Evolutionary conservation across 1,140 invertebrate species (phyloP).

Genomic region (Leguminivora glycinivorella): DNA sequence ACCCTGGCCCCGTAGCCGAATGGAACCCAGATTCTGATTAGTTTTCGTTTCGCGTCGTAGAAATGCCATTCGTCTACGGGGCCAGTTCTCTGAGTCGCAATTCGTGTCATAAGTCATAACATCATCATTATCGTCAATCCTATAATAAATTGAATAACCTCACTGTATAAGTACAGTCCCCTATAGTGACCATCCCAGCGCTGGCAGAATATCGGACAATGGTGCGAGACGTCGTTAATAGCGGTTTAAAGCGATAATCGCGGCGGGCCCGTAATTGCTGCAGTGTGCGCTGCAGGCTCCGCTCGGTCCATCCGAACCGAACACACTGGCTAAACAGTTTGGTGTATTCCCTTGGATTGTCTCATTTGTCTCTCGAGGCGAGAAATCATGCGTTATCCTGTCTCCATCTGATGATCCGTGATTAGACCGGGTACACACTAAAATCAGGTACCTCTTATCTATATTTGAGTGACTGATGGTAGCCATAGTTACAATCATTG

Average conservation of each 20-base stretch:
- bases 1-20: no score
- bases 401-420: no score
- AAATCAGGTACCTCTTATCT: no score
- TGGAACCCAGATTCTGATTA: no score
- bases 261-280: slow-evolving; percentile 18
- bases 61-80: no score
- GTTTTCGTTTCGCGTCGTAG: no score
- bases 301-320: slow-evolving; percentile 3
- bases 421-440: no score
- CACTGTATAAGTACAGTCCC: not conserved
- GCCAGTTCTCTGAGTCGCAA: no score
- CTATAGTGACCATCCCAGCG: not conserved
- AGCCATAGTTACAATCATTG: no score
- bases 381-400: not conserved
- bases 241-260: slow-evolving; percentile 22
- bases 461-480: no score
- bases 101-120: no score
- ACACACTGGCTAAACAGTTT: not conserved
- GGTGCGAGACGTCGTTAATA: slow-evolving; percentile 20
- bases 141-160: not conserved
- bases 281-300: slow-evolving; percentile 13
- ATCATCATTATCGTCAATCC: not conserved
- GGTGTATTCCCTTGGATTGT: not conserved
- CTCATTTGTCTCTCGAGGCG: not conserved
- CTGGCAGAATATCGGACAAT: slow-evolving; percentile 2